Evolutionary conservation across 2,113 vertebrate species (phyloP).

Genomic region (Cisticola juncidis): DNA sequence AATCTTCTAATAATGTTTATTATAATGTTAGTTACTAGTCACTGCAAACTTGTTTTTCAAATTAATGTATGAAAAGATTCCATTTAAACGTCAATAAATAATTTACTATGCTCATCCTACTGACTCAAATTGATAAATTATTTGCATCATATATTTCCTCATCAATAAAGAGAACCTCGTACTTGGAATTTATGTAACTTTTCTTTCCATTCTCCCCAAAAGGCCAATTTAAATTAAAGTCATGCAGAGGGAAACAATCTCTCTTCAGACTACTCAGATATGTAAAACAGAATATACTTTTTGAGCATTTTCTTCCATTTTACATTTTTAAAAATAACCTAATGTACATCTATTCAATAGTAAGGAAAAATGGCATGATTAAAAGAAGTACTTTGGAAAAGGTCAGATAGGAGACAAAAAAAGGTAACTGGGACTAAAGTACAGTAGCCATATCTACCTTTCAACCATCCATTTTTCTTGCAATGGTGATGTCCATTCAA

Average conservation of each 20-base stretch:
- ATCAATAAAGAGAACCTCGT: slow-evolving; percentile 35
- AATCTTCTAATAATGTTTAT: slow-evolving; percentile 54
- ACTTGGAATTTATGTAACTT: slow-evolving; percentile 21
- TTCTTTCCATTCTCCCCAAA: not conserved
- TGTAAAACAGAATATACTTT: not conserved
- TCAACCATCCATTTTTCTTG: not conserved
- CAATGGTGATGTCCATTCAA: not conserved
- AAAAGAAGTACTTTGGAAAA: not conserved
- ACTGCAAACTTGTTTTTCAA: slow-evolving; percentile 69
- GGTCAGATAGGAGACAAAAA: not conserved
- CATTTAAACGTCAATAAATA: slow-evolving; percentile 73
- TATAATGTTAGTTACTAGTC: slow-evolving; percentile 60
- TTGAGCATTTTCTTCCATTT: not conserved
- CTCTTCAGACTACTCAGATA: not conserved
- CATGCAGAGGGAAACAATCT: not conserved
- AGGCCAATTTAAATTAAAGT: slow-evolving; percentile 11
- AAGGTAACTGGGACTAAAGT: not conserved
- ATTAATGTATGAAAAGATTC: slow-evolving; percentile 68
- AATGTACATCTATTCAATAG: not conserved
- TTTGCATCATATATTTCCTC: slow-evolving; percentile 57
- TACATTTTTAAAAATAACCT: not conserved
- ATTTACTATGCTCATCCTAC: slow-evolving; percentile 62
- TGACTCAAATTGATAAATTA: slow-evolving; percentile 67
- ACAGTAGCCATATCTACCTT: not conserved
- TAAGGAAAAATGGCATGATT: not conserved